Base-by-base conservation (phyloP, 2,113 vertebrate genomes). In the Chloropsis cyanopogon region DNA sequence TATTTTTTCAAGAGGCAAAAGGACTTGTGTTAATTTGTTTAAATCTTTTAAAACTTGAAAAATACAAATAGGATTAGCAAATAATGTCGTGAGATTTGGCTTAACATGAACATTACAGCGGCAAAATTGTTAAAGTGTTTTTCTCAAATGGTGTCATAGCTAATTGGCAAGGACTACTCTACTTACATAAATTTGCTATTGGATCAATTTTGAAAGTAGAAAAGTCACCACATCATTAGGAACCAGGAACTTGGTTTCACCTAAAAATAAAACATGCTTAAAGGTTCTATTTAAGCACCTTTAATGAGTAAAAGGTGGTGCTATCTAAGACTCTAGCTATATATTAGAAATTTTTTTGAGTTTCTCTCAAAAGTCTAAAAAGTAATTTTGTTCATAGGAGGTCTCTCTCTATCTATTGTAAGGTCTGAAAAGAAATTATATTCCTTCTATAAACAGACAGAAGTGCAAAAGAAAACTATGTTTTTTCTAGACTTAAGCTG, bases 301-400 rank as follows among this genome's bases (percentile, higher is more conserved):
- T 37, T 37, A 37, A 37, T 37, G 37, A 37, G 69, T 41, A 6
- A 54, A 69, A 56, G 5, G 4, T 53, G 44, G 14, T 52, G 15
- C 1, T 59, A 24, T 42, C 24, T 57, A 63, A 50, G 13, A 9
- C 15, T 79, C 22, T 64, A 42, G 4, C 4, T 71, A 31, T 24
- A n/a, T 7, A 15, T 10, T 41, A 12, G 1, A 44, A 2, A 2
- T 3, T 39, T 44, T 39, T 25, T 10, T 6, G 0, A n/a, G 5
- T 50, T 89, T 56, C 7, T 77, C 7, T 85, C 20, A 47, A 10
- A 60, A 50, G 20, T 53, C 26, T 59, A 33, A 72, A 39, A 46
- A n/a, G 4, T 15, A 13, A 0, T 24, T 86, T 82, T 78, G 11
- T 19, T 93, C 13, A 25, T 18, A 63, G 23, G 11, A 68, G 4